phyloP scores from a whole-genome alignment of 2,888 invertebrate species.

The Pardosa pseudoannulata region DNA sequence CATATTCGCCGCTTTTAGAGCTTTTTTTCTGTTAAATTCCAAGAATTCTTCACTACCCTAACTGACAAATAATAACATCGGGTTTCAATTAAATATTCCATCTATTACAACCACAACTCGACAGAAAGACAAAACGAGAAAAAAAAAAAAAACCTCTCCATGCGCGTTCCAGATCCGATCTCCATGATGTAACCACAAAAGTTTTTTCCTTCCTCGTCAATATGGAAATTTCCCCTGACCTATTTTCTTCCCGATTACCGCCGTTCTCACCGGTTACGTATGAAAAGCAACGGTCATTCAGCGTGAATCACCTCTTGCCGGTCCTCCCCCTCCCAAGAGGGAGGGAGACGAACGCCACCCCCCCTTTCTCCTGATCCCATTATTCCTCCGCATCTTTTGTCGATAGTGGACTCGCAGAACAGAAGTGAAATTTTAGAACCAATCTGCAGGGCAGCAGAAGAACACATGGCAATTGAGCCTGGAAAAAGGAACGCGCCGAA shows the following conservation, averaged over 20 bases:
- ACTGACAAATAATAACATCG: too few species aligned
- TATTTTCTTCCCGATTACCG: conserved; percentile 18
- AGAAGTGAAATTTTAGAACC: neutral
- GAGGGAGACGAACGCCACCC: neutral
- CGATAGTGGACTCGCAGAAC: neutral
- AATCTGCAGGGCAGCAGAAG: too few species aligned
- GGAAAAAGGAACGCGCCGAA: too few species aligned
- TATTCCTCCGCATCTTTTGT: neutral
- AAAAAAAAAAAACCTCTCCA: too few species aligned
- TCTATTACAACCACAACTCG: too few species aligned
- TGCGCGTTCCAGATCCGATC: too few species aligned
- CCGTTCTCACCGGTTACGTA: conserved; percentile 14
- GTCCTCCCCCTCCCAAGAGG: neutral
- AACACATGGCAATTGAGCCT: too few species aligned
- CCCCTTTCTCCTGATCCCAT: neutral
- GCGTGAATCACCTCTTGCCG: conserved; percentile 38
- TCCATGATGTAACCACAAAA: neutral
- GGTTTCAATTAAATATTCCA: too few species aligned
- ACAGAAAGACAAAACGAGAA: too few species aligned
- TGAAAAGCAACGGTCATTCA: conserved; percentile 56
- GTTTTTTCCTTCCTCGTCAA: neutral
- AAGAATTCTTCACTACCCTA: too few species aligned
- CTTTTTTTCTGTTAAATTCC: too few species aligned
- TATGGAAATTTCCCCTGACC: conserved; percentile 61
- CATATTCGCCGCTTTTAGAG: too few species aligned